phyloP scores from a whole-genome alignment of 2,113 vertebrate genomes.

The Xenopus laevis region DNA sequence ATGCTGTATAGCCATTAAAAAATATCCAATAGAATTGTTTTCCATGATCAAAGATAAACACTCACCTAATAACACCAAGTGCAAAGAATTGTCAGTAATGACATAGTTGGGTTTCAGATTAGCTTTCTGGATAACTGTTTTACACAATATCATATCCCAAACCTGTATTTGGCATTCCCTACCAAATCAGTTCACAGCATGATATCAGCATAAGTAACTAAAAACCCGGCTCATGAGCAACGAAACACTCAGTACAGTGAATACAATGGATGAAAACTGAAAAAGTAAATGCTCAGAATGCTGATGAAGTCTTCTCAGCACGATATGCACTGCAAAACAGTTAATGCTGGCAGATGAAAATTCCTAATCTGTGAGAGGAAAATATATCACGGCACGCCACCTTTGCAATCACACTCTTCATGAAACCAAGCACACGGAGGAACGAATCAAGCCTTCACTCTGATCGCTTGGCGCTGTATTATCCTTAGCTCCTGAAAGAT shows the following conservation, averaged over 20 bases:
- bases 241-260: neutral
- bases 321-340: neutral
- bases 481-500: neutral
- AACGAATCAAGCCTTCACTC: neutral
- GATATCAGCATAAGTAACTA: neutral
- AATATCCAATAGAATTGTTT: no score
- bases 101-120: no score
- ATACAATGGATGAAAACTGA: neutral
- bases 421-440: neutral
- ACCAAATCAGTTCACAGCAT: neutral
- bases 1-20: no score
- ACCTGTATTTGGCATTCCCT: neutral
- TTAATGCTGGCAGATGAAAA: neutral
- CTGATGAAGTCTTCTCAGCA: neutral
- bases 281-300: neutral
- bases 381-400: neutral
- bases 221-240: neutral
- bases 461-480: neutral
- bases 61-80: no score
- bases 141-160: neutral
- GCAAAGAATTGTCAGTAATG: no score
- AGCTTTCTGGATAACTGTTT: no score
- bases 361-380: neutral
- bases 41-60: no score
- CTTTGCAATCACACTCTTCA: neutral